These are phyloP conservation scores for Ecliptopera silaceata DNA, from an alignment of 2,888 invertebrate species.

Conservation along the genomic window DNA sequence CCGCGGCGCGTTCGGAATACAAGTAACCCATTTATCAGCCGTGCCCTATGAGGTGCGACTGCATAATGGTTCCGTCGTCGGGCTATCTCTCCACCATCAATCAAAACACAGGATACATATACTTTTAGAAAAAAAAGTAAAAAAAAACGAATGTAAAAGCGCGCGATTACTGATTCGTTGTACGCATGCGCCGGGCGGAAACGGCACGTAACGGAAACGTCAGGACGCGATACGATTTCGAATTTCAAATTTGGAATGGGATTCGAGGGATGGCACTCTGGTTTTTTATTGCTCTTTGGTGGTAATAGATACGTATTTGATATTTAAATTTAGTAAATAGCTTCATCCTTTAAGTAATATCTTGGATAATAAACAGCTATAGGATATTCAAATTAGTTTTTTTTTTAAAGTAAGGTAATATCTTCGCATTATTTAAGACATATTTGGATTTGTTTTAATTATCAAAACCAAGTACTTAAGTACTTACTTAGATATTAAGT, in stretches of 20 bases:
- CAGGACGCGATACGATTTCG: slow-evolving; percentile 82
- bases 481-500: no score
- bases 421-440: no score
- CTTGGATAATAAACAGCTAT: no score
- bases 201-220: slow-evolving; percentile 79
- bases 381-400: no score
- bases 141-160: slow-evolving; percentile 58
- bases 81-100: slow-evolving; percentile 72
- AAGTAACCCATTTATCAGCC: slow-evolving; percentile 66
- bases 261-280: slow-evolving; percentile 60
- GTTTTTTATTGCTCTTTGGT: slow-evolving; percentile 53
- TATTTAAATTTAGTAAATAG: slow-evolving; percentile 3
- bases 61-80: slow-evolving; percentile 60
- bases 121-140: slow-evolving; percentile 52
- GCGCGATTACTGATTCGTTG: slow-evolving; percentile 74
- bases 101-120: slow-evolving; percentile 78
- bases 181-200: slow-evolving; percentile 66
- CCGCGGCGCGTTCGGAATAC: slow-evolving; percentile 59
- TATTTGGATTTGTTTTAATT: no score
- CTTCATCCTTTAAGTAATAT: neutral
- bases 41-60: slow-evolving; percentile 57
- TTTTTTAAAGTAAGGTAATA: no score
- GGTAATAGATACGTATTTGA: slow-evolving; percentile 41
- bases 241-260: slow-evolving; percentile 74
- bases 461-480: no score